Conservation (phyloP, 2,888 invertebrate species). For the Bembecia ichneumoniformis region DNA sequence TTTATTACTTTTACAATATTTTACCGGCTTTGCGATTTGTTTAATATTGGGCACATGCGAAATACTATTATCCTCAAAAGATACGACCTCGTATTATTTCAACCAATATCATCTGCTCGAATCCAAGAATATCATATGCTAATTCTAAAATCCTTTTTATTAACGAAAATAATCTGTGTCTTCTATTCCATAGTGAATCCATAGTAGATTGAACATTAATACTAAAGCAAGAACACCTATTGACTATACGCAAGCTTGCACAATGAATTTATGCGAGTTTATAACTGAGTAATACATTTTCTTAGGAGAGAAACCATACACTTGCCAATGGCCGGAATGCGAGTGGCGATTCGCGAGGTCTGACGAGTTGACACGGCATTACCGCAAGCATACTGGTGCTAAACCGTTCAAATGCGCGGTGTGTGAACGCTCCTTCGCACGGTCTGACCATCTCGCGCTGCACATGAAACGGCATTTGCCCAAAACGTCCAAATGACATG, state of each 20-base stretch:
- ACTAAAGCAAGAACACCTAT: no score
- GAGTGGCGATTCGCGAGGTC: slow-evolving; percentile 97
- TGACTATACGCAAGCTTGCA: no score
- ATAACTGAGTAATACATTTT: background rate
- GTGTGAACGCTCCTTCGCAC: slow-evolving; percentile 94
- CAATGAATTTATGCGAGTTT: no score
- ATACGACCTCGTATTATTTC: no score
- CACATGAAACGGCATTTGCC: slow-evolving; percentile 98
- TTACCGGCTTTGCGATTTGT: slow-evolving; percentile 16
- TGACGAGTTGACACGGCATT: slow-evolving; percentile 96
- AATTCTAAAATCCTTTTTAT: no score
- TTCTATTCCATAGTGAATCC: no score
- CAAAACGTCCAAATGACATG: slow-evolving; percentile 82
- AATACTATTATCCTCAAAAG: no score
- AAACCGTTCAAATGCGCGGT: slow-evolving; percentile 97
- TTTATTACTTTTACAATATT: slow-evolving; percentile 1
- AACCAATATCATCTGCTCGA: no score
- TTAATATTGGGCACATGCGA: background rate
- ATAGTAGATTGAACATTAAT: no score
- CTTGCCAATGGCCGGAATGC: slow-evolving; percentile 98
- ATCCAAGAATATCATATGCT: no score
- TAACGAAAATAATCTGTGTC: no score
- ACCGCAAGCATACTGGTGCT: slow-evolving; percentile 96
- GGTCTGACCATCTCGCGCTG: slow-evolving; percentile 94
- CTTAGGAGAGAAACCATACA: slow-evolving; percentile 96